These are phyloP conservation scores for Pseudopipra pipra DNA, from an alignment of 2,113 vertebrate species.

Conservation along the genomic window DNA sequence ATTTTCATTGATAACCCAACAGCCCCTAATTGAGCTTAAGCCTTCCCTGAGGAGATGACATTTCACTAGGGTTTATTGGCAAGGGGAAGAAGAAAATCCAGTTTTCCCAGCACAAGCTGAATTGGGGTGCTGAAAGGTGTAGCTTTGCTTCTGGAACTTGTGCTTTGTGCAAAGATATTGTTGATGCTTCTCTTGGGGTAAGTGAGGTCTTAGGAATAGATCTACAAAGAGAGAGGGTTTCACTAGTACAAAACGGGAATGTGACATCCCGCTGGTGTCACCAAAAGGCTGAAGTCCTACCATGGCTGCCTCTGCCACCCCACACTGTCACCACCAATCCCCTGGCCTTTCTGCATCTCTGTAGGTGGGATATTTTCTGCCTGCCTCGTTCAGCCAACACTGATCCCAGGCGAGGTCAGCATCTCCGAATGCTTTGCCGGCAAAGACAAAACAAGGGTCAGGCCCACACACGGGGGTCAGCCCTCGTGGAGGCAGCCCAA, in stretches of 20 bases:
- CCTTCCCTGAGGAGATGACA: background rate
- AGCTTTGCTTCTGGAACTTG: background rate
- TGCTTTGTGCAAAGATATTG: background rate
- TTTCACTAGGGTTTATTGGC: background rate
- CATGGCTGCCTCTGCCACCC: background rate
- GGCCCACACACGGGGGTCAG: background rate
- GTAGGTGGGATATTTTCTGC: background rate
- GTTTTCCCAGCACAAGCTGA: background rate
- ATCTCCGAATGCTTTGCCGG: background rate
- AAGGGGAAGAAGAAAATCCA: background rate
- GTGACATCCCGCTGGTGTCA: background rate
- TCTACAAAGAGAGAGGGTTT: background rate
- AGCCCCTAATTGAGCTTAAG: background rate
- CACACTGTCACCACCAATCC: background rate
- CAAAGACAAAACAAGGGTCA: background rate
- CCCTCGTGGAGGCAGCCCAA: background rate
- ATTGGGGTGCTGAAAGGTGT: background rate
- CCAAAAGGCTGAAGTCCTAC: background rate
- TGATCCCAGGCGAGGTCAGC: background rate
- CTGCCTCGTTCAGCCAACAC: background rate
- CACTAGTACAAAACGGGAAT: fast-evolving
- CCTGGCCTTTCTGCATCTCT: background rate
- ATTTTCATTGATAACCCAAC: background rate
- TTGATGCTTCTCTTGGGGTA: background rate
- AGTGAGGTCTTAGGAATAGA: background rate